Evolutionary conservation across 1,140 invertebrate genomes (phyloP), one percentile per base, ranked within the genome.

Genomic region (Drosophila nigromelanica): DNA sequence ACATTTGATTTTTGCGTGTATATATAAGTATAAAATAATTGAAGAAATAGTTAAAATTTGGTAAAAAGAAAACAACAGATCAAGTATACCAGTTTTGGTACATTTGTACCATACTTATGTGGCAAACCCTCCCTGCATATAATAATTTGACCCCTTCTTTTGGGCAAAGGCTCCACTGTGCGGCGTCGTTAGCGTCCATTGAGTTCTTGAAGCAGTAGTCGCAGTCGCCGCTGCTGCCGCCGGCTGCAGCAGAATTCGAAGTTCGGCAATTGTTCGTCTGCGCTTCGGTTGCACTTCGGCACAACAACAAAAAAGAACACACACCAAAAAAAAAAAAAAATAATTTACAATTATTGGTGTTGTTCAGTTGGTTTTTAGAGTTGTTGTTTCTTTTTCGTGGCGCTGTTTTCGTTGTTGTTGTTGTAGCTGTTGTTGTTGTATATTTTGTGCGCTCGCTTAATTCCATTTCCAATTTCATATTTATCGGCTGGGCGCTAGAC

Each of bases 401-500:
- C 52, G 12, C 5, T 67, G 74, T 59, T 47, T 14, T n/a, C n/a
- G n/a, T n/a, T n/a, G n/a, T n/a, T 35, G 48, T 33, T 39, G 50
- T 35, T 55, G 39, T 51, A 18, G 10, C 11, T 54, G 48, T 48
- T 64, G 51, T 8, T 40, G 18, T 24, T 11, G 18, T 45, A 27
- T 43, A 45, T 58, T 58, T 45, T 45, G 40, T 45, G 55, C 55
- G 55, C 55, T 58, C 76, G 76, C 61, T 40, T 59, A 86, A 67
- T 35, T 80, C 56, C 59, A 76, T 72, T 86, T 77, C 62, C 42
- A 75, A 76, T 80, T 74, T 80, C 70, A 83, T 89, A 89, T 89
- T 89, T 89, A 83, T 83, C 79, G 80, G 73, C 37, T 61, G 33
- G 60, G 62, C 76, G 66, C 77, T 80, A 73, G 64, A 72, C 69